Percentiles rank a stretch among this genome's conserved stretches.
Conservation (phyloP, 2,113 vertebrate genomes). For the Oryzias melastigma region DNA sequence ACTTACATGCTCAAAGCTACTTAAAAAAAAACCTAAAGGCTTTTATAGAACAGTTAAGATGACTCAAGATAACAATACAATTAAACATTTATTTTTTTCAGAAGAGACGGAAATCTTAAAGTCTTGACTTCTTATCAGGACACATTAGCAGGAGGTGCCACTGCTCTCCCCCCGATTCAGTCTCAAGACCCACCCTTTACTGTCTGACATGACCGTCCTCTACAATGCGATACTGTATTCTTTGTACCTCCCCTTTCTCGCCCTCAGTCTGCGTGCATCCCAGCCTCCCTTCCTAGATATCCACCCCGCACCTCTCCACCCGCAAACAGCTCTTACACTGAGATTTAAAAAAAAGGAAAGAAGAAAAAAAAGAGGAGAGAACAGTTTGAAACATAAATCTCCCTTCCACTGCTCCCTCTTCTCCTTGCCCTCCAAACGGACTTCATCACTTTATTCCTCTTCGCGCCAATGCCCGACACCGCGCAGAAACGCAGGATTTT, state of each 20-base stretch:
- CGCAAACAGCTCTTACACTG: conserved; percentile 58
- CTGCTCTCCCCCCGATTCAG: conserved; percentile 55
- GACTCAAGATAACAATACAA: no score
- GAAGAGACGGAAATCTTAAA: conserved; percentile 21
- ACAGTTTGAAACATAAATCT: conserved; percentile 66
- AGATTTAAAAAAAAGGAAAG: background rate
- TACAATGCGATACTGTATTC: conserved; percentile 74
- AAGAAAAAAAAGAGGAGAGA: conserved; percentile 31
- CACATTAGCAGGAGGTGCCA: background rate
- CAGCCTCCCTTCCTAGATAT: conserved; percentile 70
- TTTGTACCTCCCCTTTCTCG: conserved; percentile 79
- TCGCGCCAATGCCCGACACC: conserved; percentile 65
- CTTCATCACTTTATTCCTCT: conserved; percentile 65
- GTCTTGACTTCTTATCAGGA: conserved; percentile 63
- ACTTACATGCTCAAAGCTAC: no score
- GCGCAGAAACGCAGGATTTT: conserved; percentile 71
- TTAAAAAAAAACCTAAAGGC: no score
- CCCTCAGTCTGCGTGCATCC: conserved; percentile 65
- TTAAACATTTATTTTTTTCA: background rate
- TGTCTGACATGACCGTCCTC: conserved; percentile 75
- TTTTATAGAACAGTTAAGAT: no score
- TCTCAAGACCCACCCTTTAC: conserved; percentile 73
- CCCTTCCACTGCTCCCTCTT: conserved; percentile 38
- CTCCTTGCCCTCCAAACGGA: conserved; percentile 58
- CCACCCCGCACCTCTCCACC: conserved; percentile 65